Percentiles rank a stretch among this genome's conserved stretches.
Evolutionary conservation across 2,113 vertebrate species (phyloP).

Genomic region (Leucopternis melanops): DNA sequence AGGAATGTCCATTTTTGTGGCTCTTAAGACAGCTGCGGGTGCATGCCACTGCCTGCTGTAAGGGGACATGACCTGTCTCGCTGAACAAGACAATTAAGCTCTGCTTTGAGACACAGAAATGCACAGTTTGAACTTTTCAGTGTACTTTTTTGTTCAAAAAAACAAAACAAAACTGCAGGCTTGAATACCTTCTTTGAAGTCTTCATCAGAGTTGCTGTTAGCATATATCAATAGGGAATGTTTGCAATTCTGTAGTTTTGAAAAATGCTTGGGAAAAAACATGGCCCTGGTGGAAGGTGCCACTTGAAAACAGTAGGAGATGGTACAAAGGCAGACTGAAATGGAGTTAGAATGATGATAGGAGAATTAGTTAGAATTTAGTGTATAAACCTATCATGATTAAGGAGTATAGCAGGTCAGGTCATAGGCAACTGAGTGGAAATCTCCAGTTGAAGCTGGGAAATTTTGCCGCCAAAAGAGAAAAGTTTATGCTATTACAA

Average conservation of each 20-base stretch:
- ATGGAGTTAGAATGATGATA: neutral
- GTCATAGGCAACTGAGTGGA: neutral
- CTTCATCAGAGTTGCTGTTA: neutral
- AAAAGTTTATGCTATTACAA: neutral
- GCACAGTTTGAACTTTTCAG: neutral
- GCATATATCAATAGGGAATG: neutral
- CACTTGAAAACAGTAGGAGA: neutral
- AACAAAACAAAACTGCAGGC: neutral
- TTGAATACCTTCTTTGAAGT: conserved; percentile 13
- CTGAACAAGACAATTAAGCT: neutral
- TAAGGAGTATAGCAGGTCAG: neutral
- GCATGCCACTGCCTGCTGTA: neutral
- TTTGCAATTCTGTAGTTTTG: neutral
- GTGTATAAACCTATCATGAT: neutral
- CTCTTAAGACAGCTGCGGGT: neutral
- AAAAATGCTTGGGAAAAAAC: neutral
- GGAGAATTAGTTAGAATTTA: neutral
- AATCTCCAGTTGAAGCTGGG: neutral
- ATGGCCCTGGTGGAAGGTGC: neutral
- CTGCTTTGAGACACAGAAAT: neutral
- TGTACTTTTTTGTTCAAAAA: neutral
- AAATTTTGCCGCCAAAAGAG: neutral
- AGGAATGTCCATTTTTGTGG: accelerated
- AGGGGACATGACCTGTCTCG: no score
- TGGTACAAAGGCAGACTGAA: neutral